Evolutionary conservation across 2,888 invertebrate genomes (phyloP), one percentile per base, ranked within the genome.

Genomic region (Sycophila texana): DNA sequence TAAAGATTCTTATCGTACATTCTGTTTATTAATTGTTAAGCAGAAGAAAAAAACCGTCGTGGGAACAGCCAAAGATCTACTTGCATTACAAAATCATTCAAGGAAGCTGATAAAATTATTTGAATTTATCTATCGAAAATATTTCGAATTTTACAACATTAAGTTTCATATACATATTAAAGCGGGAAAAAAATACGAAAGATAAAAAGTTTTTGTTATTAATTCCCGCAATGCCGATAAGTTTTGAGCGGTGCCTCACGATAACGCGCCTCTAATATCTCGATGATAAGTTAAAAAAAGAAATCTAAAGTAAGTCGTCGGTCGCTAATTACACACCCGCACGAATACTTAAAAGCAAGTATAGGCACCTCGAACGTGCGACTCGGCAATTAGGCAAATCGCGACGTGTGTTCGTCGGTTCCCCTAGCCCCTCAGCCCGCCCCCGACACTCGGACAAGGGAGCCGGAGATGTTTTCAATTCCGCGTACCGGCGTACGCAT

Each of bases 41-140:
- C 7, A 18, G 51, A 67, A 18, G 51, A 60, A 60, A 74, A 63
- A 61, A 20, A 30, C 60, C n/a, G n/a, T 49, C 26, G 5, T 16
- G 51, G 20, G 30, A n/a, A 51, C 26, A 63, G 55, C 7, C n/a
- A n/a, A n/a, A n/a, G 49, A 70, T 74, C 74, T 70, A 67, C 65
- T 63, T 65, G 39, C 39, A 26, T 67, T 20, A 55, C 1, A 66
- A 75, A 72, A 61, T 65, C 75, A 70, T 67, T 67, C 53, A 57
- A n/a, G 14, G 30, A 22, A 20, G 18, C 53, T 47, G 14, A 61
- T 61, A 65, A 39, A 5, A 65, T 39, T 70, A 68, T 79, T 70
- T 12, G n/a, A 51, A 78, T 78, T 74, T 74, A 63, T 78, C 68
- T 39, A 74, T 73, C 57, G 74, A 77, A 39, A 71, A 73, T 75